These are phyloP conservation scores for Linurgus olivaceus DNA, from an alignment of 2,797 vertebrate genomes.

Conservation along the genomic window DNA sequence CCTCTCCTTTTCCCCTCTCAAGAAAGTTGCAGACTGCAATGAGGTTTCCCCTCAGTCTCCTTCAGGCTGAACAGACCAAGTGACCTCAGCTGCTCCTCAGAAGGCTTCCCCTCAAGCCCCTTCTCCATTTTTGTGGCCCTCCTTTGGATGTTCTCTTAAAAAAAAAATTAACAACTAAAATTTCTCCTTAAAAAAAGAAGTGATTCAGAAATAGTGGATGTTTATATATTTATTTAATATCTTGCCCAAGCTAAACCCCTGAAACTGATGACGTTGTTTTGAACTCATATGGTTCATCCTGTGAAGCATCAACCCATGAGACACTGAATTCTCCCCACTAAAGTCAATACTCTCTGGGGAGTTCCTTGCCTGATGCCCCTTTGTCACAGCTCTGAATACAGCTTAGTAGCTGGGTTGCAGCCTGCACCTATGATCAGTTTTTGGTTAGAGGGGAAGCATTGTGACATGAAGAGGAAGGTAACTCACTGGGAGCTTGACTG, in stretches of 20 bases:
- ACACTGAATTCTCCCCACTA: not conserved
- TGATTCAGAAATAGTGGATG: not conserved
- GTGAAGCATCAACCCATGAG: not conserved
- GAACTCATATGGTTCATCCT: accelerated
- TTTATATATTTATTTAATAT: not conserved
- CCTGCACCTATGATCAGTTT: not conserved
- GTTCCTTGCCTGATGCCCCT: not conserved
- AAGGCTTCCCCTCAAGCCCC: not conserved
- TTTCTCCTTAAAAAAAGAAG: not conserved
- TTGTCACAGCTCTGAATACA: not conserved
- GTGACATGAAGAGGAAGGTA: not conserved
- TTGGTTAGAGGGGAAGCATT: not conserved
- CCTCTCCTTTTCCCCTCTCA: not conserved
- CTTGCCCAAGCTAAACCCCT: not conserved
- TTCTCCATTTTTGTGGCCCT: not conserved
- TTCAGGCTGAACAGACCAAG: not conserved
- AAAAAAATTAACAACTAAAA: not conserved
- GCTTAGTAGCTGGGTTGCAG: not conserved
- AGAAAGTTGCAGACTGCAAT: not conserved
- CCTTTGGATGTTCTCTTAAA: not conserved
- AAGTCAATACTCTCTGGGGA: not conserved
- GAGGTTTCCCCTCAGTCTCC: not conserved
- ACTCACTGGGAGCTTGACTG: not conserved
- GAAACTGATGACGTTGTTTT: not conserved
- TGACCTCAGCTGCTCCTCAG: not conserved